Conservation (phyloP, 2,797 vertebrate genomes). For the Scomberomorus guttatus region DNA sequence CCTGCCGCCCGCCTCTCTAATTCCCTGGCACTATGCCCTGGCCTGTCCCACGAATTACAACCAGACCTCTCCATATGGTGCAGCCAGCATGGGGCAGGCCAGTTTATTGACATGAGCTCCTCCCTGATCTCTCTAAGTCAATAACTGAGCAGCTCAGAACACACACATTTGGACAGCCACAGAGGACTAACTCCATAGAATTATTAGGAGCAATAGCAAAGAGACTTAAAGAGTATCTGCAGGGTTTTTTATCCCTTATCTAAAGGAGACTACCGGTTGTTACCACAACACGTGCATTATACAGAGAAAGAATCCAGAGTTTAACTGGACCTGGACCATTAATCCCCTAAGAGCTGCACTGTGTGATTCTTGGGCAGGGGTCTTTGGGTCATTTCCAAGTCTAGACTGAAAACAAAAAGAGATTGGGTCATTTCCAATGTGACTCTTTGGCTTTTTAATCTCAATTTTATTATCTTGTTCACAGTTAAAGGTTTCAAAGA, state of each 20-base stretch:
- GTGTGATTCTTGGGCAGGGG: constrained; percentile 19
- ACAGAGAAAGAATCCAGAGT: constrained; percentile 11
- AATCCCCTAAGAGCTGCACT: constrained; percentile 21
- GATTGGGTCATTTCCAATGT: neutral
- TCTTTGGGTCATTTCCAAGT: constrained; percentile 32
- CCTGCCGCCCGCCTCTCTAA: constrained; percentile 84
- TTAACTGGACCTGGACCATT: constrained; percentile 18
- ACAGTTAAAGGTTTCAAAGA: constrained; percentile 21
- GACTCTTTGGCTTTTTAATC: constrained; percentile 26
- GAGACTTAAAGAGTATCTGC: constrained; percentile 15
- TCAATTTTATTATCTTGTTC: constrained; percentile 16
- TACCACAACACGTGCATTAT: constrained; percentile 10
- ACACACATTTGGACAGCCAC: constrained; percentile 54
- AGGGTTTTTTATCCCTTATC: constrained; percentile 9
- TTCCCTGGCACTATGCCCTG: constrained; percentile 84
- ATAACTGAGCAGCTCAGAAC: constrained; percentile 66
- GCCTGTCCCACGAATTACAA: constrained; percentile 83
- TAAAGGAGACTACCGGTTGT: constrained; percentile 10
- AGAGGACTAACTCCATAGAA: constrained; percentile 46
- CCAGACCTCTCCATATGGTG: constrained; percentile 78
- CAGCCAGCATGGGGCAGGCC: constrained; percentile 78
- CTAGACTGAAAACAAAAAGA: constrained; percentile 35
- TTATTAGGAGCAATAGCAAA: constrained; percentile 49
- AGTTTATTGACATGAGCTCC: constrained; percentile 79
- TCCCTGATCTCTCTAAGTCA: constrained; percentile 75